Evolutionary conservation across 2,888 invertebrate species (phyloP).

Genomic region (Ochropleura plecta): DNA sequence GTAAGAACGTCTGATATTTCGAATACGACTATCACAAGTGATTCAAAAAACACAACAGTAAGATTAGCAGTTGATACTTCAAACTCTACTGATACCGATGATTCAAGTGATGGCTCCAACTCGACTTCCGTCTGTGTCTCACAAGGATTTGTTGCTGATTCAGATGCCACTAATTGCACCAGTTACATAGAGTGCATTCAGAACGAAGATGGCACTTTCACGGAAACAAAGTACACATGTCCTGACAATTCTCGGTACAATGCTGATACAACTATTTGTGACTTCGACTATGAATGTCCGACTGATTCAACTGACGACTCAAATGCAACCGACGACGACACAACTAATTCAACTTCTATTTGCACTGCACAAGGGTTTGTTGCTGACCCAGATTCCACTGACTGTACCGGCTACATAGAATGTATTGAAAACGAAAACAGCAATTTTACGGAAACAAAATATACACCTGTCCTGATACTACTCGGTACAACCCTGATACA

Average conservation of each 20-base stretch:
- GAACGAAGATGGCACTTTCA: conserved; percentile 36
- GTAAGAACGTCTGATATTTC: conserved; percentile 24
- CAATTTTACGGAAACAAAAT: conserved; percentile 27
- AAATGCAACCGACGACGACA: conserved; percentile 7
- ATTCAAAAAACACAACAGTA: conserved; percentile 49
- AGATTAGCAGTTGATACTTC: conserved; percentile 4
- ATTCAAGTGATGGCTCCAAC: conserved; percentile 19
- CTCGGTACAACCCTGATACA: conserved; percentile 50
- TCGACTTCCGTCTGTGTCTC: conserved; percentile 18
- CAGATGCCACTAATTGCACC: conserved; percentile 33
- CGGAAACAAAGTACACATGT: conserved; percentile 33
- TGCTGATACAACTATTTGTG: conserved; percentile 52
- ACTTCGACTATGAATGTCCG: conserved; percentile 48
- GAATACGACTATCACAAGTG: conserved; percentile 39
- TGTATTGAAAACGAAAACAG: conserved; percentile 43
- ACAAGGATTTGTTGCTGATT: conserved; percentile 40
- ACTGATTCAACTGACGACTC: neutral
- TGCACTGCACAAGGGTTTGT: conserved; percentile 43
- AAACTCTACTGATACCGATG: conserved; percentile 14
- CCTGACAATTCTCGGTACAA: conserved; percentile 44
- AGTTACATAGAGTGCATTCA: conserved; percentile 48
- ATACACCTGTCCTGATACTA: conserved; percentile 43
- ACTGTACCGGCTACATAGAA: conserved; percentile 46
- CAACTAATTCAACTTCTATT: conserved; percentile 2
- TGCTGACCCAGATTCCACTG: conserved; percentile 28